Evolutionary conservation across 2,888 invertebrate genomes (phyloP), one percentile per base, ranked within the genome.

Genomic region (Scaeva pyrastri): DNA sequence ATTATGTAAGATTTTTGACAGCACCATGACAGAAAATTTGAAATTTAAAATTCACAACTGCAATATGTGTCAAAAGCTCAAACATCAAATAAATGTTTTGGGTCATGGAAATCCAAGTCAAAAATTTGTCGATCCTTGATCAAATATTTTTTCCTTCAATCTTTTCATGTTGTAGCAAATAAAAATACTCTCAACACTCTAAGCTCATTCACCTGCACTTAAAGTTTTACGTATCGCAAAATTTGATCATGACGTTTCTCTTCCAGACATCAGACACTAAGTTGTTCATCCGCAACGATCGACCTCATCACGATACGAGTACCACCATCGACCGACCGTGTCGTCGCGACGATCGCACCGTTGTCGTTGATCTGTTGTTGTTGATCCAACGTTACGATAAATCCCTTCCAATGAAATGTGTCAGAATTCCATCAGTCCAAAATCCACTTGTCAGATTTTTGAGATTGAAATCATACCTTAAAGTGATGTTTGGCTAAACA

Each of bases 351-450:
- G 5, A 31, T 2, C 31, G 31, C 21, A 12, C n/a, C 2, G 19
- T 31, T n/a, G 26, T n/a, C 23, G 68, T 2, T 48, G 16, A 60
- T 73, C 55, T n/a, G 26, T n/a, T 23, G 68, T 2, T 48, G 16
- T 66, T 73, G 81, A 80, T 73, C 73, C 36, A 58, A 77, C 52
- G 41, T 16, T 48, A 62, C 56, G 75, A 75, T 84, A 60, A 76
- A 58, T 71, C 21, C 62, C 31, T 78, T 78, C 70, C 83, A 74
- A 74, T 48, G 70, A 75, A 84, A 75, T 75, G 48, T 85, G 85
- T 85, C 85, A 85, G 81, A 85, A 81, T 85, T 85, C 85, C 85
- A 85, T 85, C 80, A 72, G 66, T 39, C 62, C 26, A 23, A 52
- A 64, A 48, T 72, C 48, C 55, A 77, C 60, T 79, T 74, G 79